A percentile compares a stretch with the other conserved stretches of the same genome.
Evolutionary conservation across 37 sponge, comb jelly and placozoan species (phyloP).

Genomic region (Diacarnus erythraeanus): DNA sequence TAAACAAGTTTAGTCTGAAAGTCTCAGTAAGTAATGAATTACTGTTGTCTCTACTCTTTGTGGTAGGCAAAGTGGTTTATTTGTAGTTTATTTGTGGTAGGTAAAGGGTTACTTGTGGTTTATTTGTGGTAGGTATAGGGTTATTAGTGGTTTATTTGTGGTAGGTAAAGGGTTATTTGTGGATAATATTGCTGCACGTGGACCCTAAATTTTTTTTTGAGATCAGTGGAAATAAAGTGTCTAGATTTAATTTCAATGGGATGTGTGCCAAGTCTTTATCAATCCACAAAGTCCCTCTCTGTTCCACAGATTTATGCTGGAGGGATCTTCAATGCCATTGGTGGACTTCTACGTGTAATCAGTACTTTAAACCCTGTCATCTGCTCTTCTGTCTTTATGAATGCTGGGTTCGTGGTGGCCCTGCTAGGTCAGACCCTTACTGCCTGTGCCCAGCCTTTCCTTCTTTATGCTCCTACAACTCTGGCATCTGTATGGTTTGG

Average conservation of each 20-base stretch:
- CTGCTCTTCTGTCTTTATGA: conserved; percentile 21
- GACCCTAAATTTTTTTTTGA: background rate
- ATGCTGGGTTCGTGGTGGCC: conserved; percentile 45
- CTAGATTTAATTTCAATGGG: too few relatives aligned
- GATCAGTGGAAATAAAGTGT: background rate
- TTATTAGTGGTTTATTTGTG: too few relatives aligned
- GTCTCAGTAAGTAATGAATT: conserved; percentile 60
- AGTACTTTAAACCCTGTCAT: conserved; percentile 45
- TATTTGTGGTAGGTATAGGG: too few relatives aligned
- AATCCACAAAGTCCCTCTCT: background rate
- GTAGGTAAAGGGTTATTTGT: too few relatives aligned
- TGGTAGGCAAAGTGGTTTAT: background rate
- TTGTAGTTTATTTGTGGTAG: too few relatives aligned
- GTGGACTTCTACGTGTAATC: conserved; percentile 53
- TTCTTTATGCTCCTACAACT: conserved; percentile 79
- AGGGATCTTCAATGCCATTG: conserved; percentile 58
- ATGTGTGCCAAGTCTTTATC: conserved; percentile 11
- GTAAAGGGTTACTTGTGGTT: too few relatives aligned
- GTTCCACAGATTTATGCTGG: conserved; percentile 48
- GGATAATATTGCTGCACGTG: too few relatives aligned
- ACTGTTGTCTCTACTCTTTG: background rate
- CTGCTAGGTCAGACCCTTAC: conserved; percentile 71
- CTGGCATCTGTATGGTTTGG: conserved; percentile 87
- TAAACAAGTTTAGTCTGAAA: conserved; percentile 72
- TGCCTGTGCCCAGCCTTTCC: conserved; percentile 83